Percentiles rank a stretch among this genome's conserved stretches.
phyloP scores from a whole-genome alignment of 1,140 invertebrate genomes.

The Rhizoglyphus robini region DNA sequence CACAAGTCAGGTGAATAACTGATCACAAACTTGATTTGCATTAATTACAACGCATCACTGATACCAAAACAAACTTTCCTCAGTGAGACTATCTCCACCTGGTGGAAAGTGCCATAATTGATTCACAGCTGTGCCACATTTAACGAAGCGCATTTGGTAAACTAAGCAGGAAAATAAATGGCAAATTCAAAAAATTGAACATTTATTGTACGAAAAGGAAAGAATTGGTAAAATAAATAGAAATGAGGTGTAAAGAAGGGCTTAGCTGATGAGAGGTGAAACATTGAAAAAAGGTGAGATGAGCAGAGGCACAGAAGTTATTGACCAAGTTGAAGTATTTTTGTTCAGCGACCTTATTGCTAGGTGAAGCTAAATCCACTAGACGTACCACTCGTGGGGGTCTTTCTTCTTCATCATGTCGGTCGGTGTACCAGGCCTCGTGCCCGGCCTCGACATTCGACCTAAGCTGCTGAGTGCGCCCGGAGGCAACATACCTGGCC shows the following conservation, averaged over 20 bases:
- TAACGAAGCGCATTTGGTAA: too few species aligned
- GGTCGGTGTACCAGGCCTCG: background rate
- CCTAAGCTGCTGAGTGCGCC: background rate
- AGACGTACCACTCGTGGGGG: conserved; percentile 23
- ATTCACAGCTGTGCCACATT: too few species aligned
- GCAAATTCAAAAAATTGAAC: background rate
- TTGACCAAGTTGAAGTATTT: background rate
- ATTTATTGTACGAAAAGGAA: background rate
- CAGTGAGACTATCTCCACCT: too few species aligned
- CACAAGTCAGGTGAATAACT: too few species aligned
- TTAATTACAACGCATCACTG: too few species aligned
- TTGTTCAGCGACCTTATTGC: conserved; percentile 3
- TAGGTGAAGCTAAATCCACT: background rate
- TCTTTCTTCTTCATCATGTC: conserved; percentile 22
- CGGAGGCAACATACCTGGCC: background rate
- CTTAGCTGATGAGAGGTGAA: background rate
- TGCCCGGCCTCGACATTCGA: background rate
- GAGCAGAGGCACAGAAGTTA: conserved; percentile 9
- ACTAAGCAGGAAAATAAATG: background rate
- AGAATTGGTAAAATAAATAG: background rate
- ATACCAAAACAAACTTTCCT: too few species aligned
- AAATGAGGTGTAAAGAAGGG: background rate
- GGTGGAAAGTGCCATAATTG: too few species aligned
- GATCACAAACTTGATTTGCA: too few species aligned
- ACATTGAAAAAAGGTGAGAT: background rate